phyloP scores from a whole-genome alignment of 2,797 vertebrate species.

The Hemitrygon akajei region DNA sequence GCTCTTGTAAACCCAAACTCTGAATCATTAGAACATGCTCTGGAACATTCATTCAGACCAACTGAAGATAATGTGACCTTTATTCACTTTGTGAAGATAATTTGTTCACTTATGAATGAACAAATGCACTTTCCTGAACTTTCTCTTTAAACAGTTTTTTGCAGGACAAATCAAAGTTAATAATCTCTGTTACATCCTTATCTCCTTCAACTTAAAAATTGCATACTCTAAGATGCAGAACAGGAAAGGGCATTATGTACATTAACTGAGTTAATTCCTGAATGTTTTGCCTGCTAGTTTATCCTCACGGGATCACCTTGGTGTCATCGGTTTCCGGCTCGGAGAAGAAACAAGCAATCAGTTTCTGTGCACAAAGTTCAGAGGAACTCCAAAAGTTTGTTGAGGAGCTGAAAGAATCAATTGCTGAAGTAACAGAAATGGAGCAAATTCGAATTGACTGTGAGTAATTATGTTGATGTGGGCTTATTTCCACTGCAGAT shows the following conservation, averaged over 20 bases:
- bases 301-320: slow-evolving; percentile 90
- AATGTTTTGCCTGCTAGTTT: slow-evolving; percentile 61
- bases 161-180: not conserved
- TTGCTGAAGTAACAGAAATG: slow-evolving; percentile 95
- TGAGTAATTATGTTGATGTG: slow-evolving; percentile 56
- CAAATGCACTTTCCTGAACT: not conserved
- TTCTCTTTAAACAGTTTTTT: not conserved
- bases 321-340: slow-evolving; percentile 87
- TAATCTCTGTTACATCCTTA: not conserved
- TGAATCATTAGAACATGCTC: not conserved
- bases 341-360: slow-evolving; percentile 92
- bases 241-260: not conserved
- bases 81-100: not conserved
- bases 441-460: slow-evolving; percentile 97
- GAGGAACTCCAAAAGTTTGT: slow-evolving; percentile 96
- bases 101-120: not conserved
- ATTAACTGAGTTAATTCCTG: not conserved
- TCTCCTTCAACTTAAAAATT: not conserved
- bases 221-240: not conserved
- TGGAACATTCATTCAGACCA: not conserved
- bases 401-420: slow-evolving; percentile 92
- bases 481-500: too few relatives aligned
- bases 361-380: slow-evolving; percentile 87
- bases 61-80: not conserved
- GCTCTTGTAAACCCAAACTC: too few relatives aligned